Evolutionary conservation across 2,797 vertebrate species (phyloP), one percentile per base, ranked within the genome.

Genomic region (Pipistrellus pipistrellus): DNA sequence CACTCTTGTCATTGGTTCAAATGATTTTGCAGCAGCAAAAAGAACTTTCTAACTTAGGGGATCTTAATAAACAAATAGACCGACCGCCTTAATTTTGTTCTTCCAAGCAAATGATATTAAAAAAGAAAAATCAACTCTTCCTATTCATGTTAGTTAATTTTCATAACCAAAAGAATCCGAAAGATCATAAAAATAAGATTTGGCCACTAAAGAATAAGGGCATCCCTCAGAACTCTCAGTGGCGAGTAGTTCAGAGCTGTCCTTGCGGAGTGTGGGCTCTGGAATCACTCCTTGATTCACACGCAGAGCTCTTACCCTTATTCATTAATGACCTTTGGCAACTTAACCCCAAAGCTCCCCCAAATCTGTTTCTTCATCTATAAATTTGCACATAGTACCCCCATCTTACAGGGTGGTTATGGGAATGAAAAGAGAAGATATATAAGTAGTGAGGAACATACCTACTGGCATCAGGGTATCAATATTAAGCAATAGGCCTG

Each of bases 41-140:
- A 81, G 38, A 64, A 51, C 71, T 51, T 86, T 84, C 82, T 81
- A 76, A 78, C 55, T 78, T 89, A 77, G 71, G 44, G 38, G 44
- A 85, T 59, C 71, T 84, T 62, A 76, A 80, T 91, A 94, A 96
- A 92, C 18, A 57, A 88, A 92, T 53, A 71, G 81, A 62, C 62
- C 85, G 48, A 41, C 10, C 18, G 18, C 35, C 55, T 90, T 91
- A 23, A 66, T 87, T 83, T 83, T 55, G 69, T 95, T 81, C 66
- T 85, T 96, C 51, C 13, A 62, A 51, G 64, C 17, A 91, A 94
- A 77, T 53, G 17, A 41, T 41, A 41, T 41, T 41, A 1, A 6
- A 41, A 41, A 41, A 78, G n/a, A 88, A 85, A 84, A 66, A 38
- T 38, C 72, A 77, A 32, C 62, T 82, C 41, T 93, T 91, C n/a